Evolutionary conservation across 2,888 invertebrate species (phyloP).

Genomic region (Sisyra nigra): DNA sequence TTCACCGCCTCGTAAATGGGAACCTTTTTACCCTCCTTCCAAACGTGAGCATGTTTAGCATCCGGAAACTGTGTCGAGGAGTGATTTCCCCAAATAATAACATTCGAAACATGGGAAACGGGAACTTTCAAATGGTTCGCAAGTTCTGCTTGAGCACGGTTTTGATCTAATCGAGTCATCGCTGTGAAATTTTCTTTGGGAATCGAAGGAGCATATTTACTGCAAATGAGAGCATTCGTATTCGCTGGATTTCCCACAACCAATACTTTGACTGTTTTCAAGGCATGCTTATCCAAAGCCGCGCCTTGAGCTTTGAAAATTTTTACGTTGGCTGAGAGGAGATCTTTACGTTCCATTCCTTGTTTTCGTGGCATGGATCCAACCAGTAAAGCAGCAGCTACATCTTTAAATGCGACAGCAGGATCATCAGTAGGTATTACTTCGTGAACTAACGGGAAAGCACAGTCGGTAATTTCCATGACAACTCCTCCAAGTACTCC

Average conservation of each 20-base stretch:
- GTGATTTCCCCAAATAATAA: slow-evolving; percentile 99
- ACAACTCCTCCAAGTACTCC: slow-evolving; percentile 94
- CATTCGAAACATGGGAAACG: slow-evolving; percentile 67
- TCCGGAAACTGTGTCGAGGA: slow-evolving; percentile 98
- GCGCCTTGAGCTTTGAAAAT: slow-evolving; percentile 97
- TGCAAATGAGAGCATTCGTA: slow-evolving; percentile 92
- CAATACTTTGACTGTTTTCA: slow-evolving; percentile 83
- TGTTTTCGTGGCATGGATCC: slow-evolving; percentile 96
- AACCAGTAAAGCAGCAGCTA: slow-evolving; percentile 90
- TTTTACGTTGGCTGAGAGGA: slow-evolving; percentile 91
- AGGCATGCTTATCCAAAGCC: slow-evolving; percentile 78
- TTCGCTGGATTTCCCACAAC: slow-evolving; percentile 99
- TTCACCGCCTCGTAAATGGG: slow-evolving; percentile 55
- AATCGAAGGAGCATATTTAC: slow-evolving; percentile 90
- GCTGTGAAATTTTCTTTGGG: slow-evolving; percentile 93
- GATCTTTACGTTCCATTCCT: slow-evolving; percentile 98
- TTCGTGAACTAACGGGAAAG: slow-evolving; percentile 70
- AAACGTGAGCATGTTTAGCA: slow-evolving; percentile 54
- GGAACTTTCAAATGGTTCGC: slow-evolving; percentile 52
- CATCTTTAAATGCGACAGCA: slow-evolving; percentile 85
- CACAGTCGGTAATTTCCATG: slow-evolving; percentile 94
- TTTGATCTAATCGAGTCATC: slow-evolving; percentile 97
- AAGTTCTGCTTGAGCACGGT: slow-evolving; percentile 83
- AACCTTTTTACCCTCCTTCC: slow-evolving; percentile 34
- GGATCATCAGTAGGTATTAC: slow-evolving; percentile 81